Conservation (phyloP, 64 coral and sea anemone species). For the Stichodactyla helianthus region DNA sequence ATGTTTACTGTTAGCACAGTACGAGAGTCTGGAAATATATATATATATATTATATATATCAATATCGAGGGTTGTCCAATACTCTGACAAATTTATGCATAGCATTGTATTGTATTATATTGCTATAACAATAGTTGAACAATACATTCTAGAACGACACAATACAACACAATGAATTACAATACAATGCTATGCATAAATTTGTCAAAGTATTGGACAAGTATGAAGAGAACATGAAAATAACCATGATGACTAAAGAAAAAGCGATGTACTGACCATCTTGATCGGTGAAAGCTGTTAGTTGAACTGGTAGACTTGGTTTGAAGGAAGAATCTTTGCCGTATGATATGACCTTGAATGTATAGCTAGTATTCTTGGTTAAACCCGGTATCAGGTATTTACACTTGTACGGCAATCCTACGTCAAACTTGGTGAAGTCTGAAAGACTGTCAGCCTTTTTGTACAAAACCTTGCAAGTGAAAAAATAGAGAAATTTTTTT, state of each 20-base stretch:
- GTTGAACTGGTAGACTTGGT: neutral
- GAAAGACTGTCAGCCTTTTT: neutral
- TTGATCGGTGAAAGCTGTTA: neutral
- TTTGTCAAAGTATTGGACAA: too few species aligned
- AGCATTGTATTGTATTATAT: too few species aligned
- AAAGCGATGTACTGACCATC: neutral
- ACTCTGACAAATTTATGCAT: too few species aligned
- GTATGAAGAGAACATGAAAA: too few species aligned
- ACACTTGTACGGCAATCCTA: neutral
- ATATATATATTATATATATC: neutral
- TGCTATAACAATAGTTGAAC: too few species aligned
- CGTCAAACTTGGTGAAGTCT: constrained; percentile 4
- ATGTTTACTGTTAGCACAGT: neutral
- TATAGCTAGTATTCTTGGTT: constrained; percentile 5
- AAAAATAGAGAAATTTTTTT: too few species aligned
- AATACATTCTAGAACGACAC: too few species aligned
- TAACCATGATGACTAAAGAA: too few species aligned
- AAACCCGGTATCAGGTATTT: neutral
- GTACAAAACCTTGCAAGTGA: neutral
- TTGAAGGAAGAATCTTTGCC: neutral
- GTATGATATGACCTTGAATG: neutral
- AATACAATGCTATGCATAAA: too few species aligned
- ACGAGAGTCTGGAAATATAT: neutral
- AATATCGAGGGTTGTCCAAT: too few species aligned
- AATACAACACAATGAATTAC: too few species aligned